Conservation (phyloP, 2,113 vertebrate species). For the Siniperca knerii region DNA sequence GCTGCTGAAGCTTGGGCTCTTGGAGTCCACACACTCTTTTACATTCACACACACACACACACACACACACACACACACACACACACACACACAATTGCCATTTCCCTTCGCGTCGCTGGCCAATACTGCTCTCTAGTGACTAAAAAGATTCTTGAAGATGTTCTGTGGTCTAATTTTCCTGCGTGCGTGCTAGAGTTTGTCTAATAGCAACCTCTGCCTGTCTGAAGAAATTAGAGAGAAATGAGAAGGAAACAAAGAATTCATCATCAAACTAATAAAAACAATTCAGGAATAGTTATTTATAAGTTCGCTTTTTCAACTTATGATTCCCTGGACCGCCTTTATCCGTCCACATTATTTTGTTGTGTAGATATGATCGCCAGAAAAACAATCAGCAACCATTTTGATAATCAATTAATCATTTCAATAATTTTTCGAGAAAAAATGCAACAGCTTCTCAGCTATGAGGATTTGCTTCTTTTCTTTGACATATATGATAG, state of each 20-base stretch:
- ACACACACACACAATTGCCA: slow-evolving; percentile 11
- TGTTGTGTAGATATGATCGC: background rate
- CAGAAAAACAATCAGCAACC: background rate
- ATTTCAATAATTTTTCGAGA: background rate
- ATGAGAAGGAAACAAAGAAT: background rate
- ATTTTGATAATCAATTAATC: background rate
- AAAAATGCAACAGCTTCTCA: background rate
- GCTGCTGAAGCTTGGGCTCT: slow-evolving; percentile 56
- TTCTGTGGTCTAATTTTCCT: background rate
- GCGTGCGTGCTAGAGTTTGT: slow-evolving; percentile 1
- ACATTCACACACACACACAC: background rate
- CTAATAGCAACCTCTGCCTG: background rate
- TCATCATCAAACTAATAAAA: slow-evolving; percentile 10
- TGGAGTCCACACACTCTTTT: slow-evolving; percentile 31
- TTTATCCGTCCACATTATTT: background rate
- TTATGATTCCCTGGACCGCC: background rate
- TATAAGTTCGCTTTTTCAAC: background rate
- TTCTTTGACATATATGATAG: background rate
- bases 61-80: slow-evolving; percentile 22
- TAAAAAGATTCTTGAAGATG: background rate
- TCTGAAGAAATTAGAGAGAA: background rate
- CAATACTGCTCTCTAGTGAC: slow-evolving; percentile 79
- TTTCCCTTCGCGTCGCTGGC: slow-evolving; percentile 37
- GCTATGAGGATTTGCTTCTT: background rate
- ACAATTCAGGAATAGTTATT: background rate